A percentile compares a stretch with the other conserved stretches of the same genome.
phyloP scores from a whole-genome alignment of 2,113 vertebrate species.

The human region GRCh38 chr2:179239001-179239500 shows the following conservation, averaged over 20 bases:
- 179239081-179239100: not conserved
- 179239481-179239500: not conserved
- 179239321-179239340: constrained; percentile 39
- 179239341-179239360: not conserved
- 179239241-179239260: constrained; percentile 16
- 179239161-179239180: not conserved
- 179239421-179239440: constrained; percentile 33
- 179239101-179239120: not conserved
- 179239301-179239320: constrained; percentile 37
- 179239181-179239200: not conserved
- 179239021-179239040: not conserved
- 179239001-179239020: not conserved
- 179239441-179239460: not conserved
- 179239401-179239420: not conserved
- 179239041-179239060: not conserved
- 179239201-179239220: not conserved
- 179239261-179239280: not conserved
- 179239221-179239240: not conserved
- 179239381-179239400: not conserved
- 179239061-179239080: not conserved
- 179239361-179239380: not conserved
- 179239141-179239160: not conserved
- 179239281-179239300: not conserved
- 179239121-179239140: constrained; percentile 30
- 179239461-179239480: not conserved